phyloP scores from a whole-genome alignment of 2,797 vertebrate genomes.

The Pelochelys cantorii region DNA sequence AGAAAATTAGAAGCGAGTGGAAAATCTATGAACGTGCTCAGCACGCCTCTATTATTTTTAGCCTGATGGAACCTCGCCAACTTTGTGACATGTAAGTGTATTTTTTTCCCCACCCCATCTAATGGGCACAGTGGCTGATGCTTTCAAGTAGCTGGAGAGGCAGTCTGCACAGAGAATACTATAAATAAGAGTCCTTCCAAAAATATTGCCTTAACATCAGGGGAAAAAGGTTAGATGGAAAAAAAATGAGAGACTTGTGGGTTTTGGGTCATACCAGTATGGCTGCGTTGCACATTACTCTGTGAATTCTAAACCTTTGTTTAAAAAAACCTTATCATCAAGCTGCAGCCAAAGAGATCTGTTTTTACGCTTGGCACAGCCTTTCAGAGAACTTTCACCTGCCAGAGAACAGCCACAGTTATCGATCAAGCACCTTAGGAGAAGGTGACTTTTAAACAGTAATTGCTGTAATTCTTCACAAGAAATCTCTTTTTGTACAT shows the following conservation, averaged over 20 bases:
- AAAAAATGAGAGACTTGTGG: background rate
- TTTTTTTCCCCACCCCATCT: background rate
- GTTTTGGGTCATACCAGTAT: background rate
- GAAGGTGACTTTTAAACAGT: background rate
- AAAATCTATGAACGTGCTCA: background rate
- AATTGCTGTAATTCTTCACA: background rate
- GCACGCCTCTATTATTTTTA: background rate
- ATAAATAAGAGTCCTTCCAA: background rate
- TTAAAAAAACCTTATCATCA: background rate
- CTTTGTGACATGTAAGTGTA: background rate
- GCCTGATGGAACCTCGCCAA: background rate
- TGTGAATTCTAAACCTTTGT: accelerated
- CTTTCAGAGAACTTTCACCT: background rate
- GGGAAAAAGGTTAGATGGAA: background rate
- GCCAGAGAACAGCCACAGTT: background rate
- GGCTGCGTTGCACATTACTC: background rate
- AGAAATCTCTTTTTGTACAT: background rate
- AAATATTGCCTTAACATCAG: background rate
- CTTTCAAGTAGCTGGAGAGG: background rate
- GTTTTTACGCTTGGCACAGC: background rate
- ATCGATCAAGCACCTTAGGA: background rate
- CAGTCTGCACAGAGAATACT: accelerated
- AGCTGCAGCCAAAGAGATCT: background rate
- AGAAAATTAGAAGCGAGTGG: background rate
- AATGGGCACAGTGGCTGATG: background rate